Conservation (phyloP, 2,797 vertebrate species). For the Alectoris magna region DNA sequence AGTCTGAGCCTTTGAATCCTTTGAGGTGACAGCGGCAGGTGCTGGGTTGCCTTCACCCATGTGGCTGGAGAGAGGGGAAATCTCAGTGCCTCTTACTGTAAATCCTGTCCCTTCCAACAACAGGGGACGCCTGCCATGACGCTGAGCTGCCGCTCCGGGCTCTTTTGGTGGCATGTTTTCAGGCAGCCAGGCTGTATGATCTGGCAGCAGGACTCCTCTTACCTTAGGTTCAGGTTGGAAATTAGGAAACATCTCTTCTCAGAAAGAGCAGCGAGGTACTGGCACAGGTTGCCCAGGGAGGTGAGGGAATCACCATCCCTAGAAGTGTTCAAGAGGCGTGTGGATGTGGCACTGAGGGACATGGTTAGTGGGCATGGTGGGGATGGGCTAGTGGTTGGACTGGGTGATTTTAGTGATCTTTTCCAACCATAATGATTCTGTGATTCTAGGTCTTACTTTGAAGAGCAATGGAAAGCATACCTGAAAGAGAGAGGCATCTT, state of each 20-base stretch:
- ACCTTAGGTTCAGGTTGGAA: background rate
- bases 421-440: too few relatives aligned
- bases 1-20: conserved; percentile 46
- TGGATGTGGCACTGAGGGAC: too few relatives aligned
- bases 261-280: too few relatives aligned
- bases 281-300: too few relatives aligned
- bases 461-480: conserved; percentile 80
- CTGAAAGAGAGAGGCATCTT: conserved; percentile 79
- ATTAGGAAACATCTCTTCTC: too few relatives aligned
- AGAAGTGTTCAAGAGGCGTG: too few relatives aligned
- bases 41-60: conserved; percentile 20
- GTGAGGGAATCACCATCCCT: too few relatives aligned
- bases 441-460: conserved; percentile 81
- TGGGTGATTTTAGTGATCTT: too few relatives aligned
- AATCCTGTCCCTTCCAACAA: background rate
- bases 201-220: background rate
- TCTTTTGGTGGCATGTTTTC: rapidly evolving
- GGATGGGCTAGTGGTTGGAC: too few relatives aligned
- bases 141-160: rapidly evolving
- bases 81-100: conserved; percentile 44
- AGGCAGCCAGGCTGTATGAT: rapidly evolving
- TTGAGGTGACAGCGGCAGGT: conserved; percentile 21
- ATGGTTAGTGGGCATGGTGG: too few relatives aligned
- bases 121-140: rapidly evolving
- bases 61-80: conserved; percentile 47